These are phyloP conservation scores for Crenuchus spilurus DNA, from an alignment of 2,797 vertebrate species.

Conservation along the genomic window DNA sequence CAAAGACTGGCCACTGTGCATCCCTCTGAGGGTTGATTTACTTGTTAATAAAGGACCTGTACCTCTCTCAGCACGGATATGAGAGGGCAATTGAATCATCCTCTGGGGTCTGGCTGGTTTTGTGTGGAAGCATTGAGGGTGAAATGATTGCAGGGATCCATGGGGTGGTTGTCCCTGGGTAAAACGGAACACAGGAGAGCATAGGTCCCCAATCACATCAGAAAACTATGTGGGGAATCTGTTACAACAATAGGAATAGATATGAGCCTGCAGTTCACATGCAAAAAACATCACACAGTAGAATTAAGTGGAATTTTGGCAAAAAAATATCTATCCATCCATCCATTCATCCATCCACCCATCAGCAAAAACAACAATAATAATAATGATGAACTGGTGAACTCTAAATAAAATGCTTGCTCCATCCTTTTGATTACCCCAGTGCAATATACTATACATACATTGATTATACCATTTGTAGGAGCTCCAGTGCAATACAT, in stretches of 20 bases:
- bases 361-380: no score
- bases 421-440: no score
- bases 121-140: constrained; percentile 61
- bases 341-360: no score
- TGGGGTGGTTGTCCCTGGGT: constrained; percentile 2
- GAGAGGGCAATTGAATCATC: constrained; percentile 73
- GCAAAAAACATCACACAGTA: constrained; percentile 19
- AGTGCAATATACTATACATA: no score
- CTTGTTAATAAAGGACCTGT: constrained; percentile 69
- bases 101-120: constrained; percentile 66
- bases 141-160: constrained; percentile 34
- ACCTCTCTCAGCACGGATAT: constrained; percentile 68
- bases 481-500: no score
- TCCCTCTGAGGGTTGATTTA: constrained; percentile 63
- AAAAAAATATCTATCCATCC: no score
- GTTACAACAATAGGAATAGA: constrained; percentile 26
- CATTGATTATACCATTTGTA: no score
- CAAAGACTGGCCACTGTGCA: constrained; percentile 59
- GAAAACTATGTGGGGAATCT: constrained; percentile 13
- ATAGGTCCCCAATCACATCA: constrained; percentile 18
- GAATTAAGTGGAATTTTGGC: no score
- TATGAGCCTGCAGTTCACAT: constrained; percentile 28
- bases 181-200: constrained; percentile 14
- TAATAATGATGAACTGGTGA: no score
- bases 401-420: no score